phyloP scores from a whole-genome alignment of 2,888 invertebrate genomes.

The Leptodirus hochenwartii region DNA sequence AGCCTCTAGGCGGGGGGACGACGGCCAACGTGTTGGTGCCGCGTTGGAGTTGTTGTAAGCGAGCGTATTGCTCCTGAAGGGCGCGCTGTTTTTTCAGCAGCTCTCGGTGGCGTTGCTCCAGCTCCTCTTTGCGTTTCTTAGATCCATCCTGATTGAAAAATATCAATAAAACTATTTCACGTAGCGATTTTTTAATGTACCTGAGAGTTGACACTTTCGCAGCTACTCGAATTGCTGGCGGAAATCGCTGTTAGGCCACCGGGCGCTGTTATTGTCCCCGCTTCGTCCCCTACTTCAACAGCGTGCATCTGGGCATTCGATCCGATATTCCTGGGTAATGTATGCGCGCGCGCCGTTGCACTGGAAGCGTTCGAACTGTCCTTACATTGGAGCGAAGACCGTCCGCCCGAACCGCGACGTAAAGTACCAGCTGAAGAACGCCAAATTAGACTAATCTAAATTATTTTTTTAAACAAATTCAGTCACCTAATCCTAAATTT shows the following conservation, averaged over 20 bases:
- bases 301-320: slow-evolving; percentile 23
- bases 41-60: slow-evolving; percentile 73
- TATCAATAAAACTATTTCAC: too few species aligned
- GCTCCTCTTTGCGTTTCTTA: slow-evolving; percentile 48
- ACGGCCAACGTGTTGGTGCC: slow-evolving; percentile 46
- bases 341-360: slow-evolving; percentile 25
- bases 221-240: slow-evolving; percentile 51
- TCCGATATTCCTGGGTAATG: slow-evolving; percentile 26
- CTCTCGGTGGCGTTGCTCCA: slow-evolving; percentile 80
- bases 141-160: slow-evolving; percentile 55
- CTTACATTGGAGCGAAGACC: slow-evolving; percentile 25
- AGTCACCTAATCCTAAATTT: slow-evolving; percentile 26
- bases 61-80: slow-evolving; percentile 79
- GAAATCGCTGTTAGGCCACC: slow-evolving; percentile 30
- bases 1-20: slow-evolving; percentile 40
- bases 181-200: too few species aligned
- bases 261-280: too few species aligned
- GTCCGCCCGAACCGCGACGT: slow-evolving; percentile 23
- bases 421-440: too few species aligned
- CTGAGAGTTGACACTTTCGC: slow-evolving; percentile 58
- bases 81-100: slow-evolving; percentile 72
- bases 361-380: slow-evolving; percentile 23
- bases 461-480: too few species aligned
- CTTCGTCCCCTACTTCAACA: slow-evolving; percentile 19
- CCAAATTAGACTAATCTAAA: too few species aligned